Evolutionary conservation across 2,113 vertebrate species (phyloP), one percentile per base, ranked within the genome.

Genomic region (Egretta garzetta): DNA sequence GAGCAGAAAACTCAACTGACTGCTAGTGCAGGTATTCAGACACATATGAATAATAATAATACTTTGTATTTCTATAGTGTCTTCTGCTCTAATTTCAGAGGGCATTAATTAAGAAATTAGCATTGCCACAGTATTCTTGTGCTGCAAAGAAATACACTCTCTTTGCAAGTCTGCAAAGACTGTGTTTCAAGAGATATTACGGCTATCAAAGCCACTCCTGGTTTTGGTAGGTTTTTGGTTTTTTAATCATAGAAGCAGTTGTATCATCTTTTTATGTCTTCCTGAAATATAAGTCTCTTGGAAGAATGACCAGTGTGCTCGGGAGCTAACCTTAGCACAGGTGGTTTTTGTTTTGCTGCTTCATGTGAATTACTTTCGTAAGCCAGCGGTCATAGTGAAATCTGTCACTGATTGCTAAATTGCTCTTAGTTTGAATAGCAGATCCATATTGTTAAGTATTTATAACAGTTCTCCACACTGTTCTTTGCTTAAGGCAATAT

Each of bases 1-100:
- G 98, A 99, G 93, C 99, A 99, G 97, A 99, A 99, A 98, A 99
- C 99, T 55, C 98, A 93, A 14, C 97, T 99, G 85, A 99, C 99
- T 67, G 99, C 99, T 77, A 99, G 99, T 93, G 99, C 99, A 98
- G 99, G 99, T 99, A 97, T 96, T 91, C 59, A 86, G 20, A 63
- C 11, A 27, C 12, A 20, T 14, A n/a, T 58, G 47, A 86, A 52
- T 85, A 59, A 26, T 62, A 56, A 27, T 77, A 56, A 20, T 71
- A 33, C 35, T 80, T 73, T 71, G 14, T 64, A 32, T 50, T 90
- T 96, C 43, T 14, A 16, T 9, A 17, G 1, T 49, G 14, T 60
- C 67, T 79, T 75, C 9, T 64, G 6, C 43, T 53, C 50, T 35
- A 12, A 43, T 91, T 14, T 92, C 45, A 62, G 74, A 67, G 32